phyloP scores from a whole-genome alignment of 2,797 vertebrate genomes.

The Falco cherrug region DNA sequence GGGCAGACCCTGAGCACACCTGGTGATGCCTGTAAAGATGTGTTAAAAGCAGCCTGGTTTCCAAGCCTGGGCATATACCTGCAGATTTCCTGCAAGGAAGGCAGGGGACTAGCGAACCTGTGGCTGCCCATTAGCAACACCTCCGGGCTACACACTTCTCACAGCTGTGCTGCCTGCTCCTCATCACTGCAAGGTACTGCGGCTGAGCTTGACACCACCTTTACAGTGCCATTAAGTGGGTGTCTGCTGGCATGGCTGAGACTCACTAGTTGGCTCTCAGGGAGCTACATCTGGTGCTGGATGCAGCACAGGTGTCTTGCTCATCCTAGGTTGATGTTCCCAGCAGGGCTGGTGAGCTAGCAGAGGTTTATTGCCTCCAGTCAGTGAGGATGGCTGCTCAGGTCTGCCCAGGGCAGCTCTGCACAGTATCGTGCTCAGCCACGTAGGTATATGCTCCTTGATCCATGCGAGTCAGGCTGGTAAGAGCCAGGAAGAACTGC shows the following conservation, averaged over 20 bases:
- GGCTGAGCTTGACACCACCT: background rate
- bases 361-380: background rate
- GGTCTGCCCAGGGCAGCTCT: background rate
- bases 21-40: accelerated
- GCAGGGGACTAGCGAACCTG: background rate
- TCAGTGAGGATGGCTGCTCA: background rate
- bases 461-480: background rate
- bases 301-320: background rate
- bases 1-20: accelerated
- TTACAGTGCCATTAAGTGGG: background rate
- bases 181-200: accelerated
- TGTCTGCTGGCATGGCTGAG: background rate
- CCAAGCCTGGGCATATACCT: background rate
- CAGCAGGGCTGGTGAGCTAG: background rate
- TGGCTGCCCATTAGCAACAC: background rate
- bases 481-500: background rate
- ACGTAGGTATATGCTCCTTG: background rate
- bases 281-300: background rate
- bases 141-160: background rate
- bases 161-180: background rate
- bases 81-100: background rate
- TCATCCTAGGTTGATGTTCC: background rate
- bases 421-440: background rate
- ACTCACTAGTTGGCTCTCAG: accelerated
- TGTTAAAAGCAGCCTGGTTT: background rate